A percentile compares a stretch with the other conserved stretches of the same genome.
Conservation (phyloP, 2,797 vertebrate genomes). For the Loriculus beryllinus region DNA sequence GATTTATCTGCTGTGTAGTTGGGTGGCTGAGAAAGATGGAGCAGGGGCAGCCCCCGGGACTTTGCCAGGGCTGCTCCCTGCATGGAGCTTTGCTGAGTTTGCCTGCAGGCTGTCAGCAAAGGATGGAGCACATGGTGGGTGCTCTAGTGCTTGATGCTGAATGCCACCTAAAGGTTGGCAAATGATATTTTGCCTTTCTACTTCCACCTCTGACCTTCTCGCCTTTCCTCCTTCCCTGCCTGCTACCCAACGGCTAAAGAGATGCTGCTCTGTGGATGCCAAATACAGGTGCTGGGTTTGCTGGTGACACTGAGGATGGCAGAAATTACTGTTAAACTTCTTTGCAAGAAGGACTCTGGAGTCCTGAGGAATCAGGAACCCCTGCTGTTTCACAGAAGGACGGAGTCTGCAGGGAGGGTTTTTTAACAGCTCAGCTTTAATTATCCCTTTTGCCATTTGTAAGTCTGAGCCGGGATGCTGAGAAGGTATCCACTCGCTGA, state of each 20-base stretch:
- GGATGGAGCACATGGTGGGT: not conserved
- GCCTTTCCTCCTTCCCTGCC: not conserved
- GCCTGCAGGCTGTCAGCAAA: not conserved
- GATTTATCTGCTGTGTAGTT: not conserved
- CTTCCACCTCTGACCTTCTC: not conserved
- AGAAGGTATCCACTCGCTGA: not conserved
- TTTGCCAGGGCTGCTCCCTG: not conserved
- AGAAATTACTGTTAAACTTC: not conserved
- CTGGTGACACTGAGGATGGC: not conserved
- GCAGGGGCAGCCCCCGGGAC: not conserved
- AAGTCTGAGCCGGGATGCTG: not conserved
- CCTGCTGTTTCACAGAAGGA: not conserved
- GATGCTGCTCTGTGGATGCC: not conserved
- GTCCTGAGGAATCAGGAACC: fast-evolving
- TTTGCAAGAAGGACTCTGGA: not conserved
- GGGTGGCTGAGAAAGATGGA: not conserved
- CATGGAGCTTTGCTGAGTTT: not conserved
- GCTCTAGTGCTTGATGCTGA: not conserved
- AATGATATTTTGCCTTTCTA: not conserved
- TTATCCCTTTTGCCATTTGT: not conserved
- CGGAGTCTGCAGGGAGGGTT: not conserved
- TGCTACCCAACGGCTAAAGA: not conserved
- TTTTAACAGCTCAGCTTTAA: not conserved
- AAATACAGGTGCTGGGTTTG: fast-evolving
- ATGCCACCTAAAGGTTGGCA: not conserved